These are phyloP conservation scores for Aleiodes testaceus DNA, from an alignment of 2,888 invertebrate genomes.

Conservation along the genomic window DNA sequence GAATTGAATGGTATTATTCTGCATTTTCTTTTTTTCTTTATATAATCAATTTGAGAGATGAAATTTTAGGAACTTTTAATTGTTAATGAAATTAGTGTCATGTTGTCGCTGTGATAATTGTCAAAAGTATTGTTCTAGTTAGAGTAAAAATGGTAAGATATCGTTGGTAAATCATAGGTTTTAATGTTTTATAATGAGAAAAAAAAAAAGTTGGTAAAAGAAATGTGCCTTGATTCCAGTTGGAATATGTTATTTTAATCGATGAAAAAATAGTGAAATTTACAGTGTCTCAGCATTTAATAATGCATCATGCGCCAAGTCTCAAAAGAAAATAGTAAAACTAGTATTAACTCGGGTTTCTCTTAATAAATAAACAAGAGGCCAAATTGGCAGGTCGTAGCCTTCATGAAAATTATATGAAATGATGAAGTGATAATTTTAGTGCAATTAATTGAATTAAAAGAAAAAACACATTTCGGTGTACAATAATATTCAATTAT, in stretches of 20 bases:
- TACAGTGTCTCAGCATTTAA: neutral
- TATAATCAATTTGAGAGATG: neutral
- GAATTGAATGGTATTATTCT: neutral
- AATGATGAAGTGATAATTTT: conserved; percentile 22
- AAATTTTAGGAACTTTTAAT: neutral
- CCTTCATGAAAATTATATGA: neutral
- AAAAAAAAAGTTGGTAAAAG: neutral
- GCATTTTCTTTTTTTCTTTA: neutral
- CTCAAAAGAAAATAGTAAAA: neutral
- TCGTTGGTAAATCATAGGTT: conserved; percentile 19
- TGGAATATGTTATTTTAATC: neutral
- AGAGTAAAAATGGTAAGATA: conserved; percentile 15
- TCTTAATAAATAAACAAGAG: conserved; percentile 17
- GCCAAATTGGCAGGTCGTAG: conserved; percentile 31
- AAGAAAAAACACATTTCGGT: neutral
- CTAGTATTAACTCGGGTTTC: neutral
- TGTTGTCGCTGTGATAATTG: conserved; percentile 55
- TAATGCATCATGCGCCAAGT: conserved; percentile 10
- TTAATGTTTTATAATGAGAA: conserved; percentile 15
- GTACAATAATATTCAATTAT: conserved; percentile 26
- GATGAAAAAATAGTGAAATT: conserved; percentile 3
- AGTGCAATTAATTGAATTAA: conserved; percentile 3
- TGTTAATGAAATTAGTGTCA: conserved; percentile 30
- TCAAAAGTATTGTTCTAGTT: conserved; percentile 45
- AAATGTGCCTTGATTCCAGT: neutral